Conservation (phyloP, 37 sponge, comb jelly and placozoan species). For the Lycopodina hypogea region DNA sequence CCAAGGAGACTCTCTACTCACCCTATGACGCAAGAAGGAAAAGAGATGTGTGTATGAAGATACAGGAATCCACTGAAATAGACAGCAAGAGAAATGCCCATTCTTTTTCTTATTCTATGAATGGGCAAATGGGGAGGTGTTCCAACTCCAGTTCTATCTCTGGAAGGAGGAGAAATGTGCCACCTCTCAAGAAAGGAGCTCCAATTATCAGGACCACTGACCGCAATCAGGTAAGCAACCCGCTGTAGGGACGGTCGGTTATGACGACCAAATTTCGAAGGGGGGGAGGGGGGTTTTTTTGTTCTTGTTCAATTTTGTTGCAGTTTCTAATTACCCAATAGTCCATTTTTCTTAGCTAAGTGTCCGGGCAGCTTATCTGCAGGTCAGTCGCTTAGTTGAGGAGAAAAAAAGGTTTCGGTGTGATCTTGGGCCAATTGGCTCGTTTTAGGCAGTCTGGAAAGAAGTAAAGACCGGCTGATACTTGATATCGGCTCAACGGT, state of each 20-base stretch:
- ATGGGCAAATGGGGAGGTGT: constrained; percentile 8
- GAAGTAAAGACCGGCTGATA: too few relatives aligned
- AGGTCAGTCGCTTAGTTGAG: too few relatives aligned
- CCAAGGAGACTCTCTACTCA: neutral
- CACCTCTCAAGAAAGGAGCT: neutral
- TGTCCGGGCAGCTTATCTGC: too few relatives aligned
- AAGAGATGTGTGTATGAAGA: neutral
- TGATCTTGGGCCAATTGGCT: too few relatives aligned
- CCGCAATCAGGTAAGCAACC: neutral
- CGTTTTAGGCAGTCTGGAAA: too few relatives aligned
- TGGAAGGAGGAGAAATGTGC: constrained; percentile 6
- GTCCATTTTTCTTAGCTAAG: too few relatives aligned
- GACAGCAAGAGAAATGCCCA: constrained; percentile 37
- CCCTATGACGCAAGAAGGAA: neutral
- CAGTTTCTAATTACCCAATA: too few relatives aligned
- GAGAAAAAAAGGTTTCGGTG: too few relatives aligned
- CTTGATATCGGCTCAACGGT: too few relatives aligned
- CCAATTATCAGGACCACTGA: neutral
- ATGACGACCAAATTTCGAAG: neutral
- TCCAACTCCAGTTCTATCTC: constrained; percentile 38
- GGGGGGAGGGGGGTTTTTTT: neutral
- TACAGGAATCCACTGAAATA: neutral
- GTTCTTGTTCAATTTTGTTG: neutral
- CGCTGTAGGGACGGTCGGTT: neutral
- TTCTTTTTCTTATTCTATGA: constrained; percentile 51